Conservation (phyloP, 2,113 vertebrate species). For the Cyprinus carpio region DNA sequence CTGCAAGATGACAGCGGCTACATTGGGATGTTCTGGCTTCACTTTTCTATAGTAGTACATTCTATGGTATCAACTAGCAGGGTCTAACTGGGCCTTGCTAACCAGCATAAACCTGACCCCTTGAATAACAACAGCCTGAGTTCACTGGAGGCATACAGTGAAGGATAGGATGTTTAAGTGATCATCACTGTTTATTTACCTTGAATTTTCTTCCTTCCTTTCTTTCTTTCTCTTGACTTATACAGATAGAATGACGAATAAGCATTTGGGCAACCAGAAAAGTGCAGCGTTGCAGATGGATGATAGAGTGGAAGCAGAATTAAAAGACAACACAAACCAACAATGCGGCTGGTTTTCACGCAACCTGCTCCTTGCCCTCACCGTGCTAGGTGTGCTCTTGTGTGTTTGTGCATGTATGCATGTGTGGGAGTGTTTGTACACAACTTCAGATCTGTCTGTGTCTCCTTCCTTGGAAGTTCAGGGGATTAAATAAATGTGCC, state of each 20-base stretch:
- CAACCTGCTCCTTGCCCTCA: conserved; percentile 78
- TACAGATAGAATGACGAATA: conserved; percentile 77
- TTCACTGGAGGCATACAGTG: not conserved
- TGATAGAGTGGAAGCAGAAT: conserved; percentile 60
- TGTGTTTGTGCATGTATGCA: not conserved
- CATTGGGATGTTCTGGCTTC: not conserved
- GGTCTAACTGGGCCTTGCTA: not conserved
- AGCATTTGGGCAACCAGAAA: conserved; percentile 66
- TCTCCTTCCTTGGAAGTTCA: not conserved
- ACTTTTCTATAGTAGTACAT: not conserved
- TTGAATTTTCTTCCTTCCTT: not conserved
- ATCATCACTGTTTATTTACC: not conserved
- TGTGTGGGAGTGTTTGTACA: not conserved
- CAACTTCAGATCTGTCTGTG: not conserved
- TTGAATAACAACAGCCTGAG: not conserved
- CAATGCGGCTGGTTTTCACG: conserved; percentile 75
- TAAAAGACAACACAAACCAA: conserved; percentile 64
- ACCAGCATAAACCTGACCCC: not conserved
- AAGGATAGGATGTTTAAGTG: not conserved
- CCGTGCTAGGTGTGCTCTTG: conserved; percentile 70
- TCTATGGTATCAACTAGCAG: not conserved
- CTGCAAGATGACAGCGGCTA: too few species aligned
- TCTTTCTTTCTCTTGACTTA: not conserved
- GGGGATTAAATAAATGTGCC: not conserved
- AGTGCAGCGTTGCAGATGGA: conserved; percentile 65